These are phyloP conservation scores for Notechis scutatus DNA, from an alignment of 2,113 vertebrate genomes.

Conservation along the genomic window DNA sequence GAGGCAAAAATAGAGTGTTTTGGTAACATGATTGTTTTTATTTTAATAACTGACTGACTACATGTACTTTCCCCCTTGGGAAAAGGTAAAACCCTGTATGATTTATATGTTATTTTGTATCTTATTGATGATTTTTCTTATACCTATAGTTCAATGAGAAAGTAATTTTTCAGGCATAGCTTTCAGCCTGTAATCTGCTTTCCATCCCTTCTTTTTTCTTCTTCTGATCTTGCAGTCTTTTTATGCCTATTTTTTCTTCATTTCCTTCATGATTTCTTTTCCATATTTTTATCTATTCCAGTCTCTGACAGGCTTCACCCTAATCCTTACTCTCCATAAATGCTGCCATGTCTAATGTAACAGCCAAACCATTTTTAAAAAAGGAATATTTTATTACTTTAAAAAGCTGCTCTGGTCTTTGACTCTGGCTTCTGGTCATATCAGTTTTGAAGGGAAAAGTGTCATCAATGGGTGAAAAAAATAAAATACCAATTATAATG, in stretches of 20 bases:
- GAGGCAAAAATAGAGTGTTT: background rate
- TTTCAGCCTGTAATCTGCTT: background rate
- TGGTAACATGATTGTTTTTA: background rate
- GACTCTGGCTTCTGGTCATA: background rate
- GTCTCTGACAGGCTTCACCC: background rate
- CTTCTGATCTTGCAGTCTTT: background rate
- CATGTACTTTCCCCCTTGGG: background rate
- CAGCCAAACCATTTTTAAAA: background rate
- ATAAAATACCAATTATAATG: background rate
- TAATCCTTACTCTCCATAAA: background rate
- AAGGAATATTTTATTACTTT: background rate
- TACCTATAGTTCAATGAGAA: background rate
- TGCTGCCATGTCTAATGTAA: background rate
- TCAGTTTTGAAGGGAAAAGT: background rate
- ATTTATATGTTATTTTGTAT: background rate
- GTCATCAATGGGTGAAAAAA: background rate
- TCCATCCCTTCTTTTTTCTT: background rate
- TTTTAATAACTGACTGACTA: background rate
- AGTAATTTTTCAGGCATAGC: background rate
- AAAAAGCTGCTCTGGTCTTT: background rate
- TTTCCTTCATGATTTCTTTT: background rate
- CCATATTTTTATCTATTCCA: background rate
- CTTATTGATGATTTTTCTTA: background rate
- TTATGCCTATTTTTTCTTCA: background rate
- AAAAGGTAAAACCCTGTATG: background rate